Evolutionary conservation across 2,113 vertebrate genomes (phyloP).

Genomic region (Elephas maximus): DNA sequence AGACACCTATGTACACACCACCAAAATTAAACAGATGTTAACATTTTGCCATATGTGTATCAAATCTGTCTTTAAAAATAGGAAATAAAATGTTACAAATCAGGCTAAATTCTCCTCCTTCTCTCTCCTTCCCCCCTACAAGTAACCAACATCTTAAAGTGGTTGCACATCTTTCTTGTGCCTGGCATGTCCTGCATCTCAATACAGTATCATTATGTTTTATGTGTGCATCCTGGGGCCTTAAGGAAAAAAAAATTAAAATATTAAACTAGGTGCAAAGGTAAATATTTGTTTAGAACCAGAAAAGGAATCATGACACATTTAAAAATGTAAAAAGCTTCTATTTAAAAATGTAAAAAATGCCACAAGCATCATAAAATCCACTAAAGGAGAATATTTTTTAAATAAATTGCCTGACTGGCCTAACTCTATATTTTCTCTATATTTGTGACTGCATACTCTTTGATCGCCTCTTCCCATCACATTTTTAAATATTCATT

Average conservation of each 20-base stretch:
- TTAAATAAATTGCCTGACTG: not conserved
- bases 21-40: constrained; percentile 75
- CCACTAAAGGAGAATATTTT: not conserved
- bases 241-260: constrained; percentile 35
- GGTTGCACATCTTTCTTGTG: not conserved
- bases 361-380: not conserved
- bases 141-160: not conserved
- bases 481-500: not conserved
- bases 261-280: not conserved
- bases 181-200: not conserved
- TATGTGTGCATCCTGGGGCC: not conserved
- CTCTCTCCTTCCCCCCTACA: not conserved
- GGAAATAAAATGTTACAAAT: constrained; percentile 36
- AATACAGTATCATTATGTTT: not conserved
- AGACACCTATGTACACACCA: not conserved
- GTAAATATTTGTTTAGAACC: not conserved
- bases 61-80: constrained; percentile 55
- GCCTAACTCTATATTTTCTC: not conserved
- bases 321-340: constrained; percentile 11
- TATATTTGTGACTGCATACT: not conserved
- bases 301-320: not conserved
- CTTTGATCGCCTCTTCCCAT: not conserved
- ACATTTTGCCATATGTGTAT: constrained; percentile 66
- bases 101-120: not conserved
- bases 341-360: constrained; percentile 47